A percentile compares a stretch with the other conserved stretches of the same genome.
Evolutionary conservation across 1,140 invertebrate genomes (phyloP).

Genomic region (Anagrus nilaparvatae): DNA sequence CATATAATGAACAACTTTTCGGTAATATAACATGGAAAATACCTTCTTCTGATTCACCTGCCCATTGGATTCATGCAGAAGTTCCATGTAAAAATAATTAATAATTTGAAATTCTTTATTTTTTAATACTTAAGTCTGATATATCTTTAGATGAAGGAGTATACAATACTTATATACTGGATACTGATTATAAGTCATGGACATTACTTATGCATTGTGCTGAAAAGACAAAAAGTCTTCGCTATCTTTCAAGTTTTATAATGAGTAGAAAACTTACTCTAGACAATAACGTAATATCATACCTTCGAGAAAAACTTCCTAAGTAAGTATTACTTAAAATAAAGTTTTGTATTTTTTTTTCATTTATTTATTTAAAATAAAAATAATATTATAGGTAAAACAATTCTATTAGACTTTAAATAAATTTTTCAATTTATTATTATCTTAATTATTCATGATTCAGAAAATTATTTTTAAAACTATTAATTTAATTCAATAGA

Average conservation of each 20-base stretch:
- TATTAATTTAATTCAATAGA: too few relatives aligned
- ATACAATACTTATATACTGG: conserved; percentile 77
- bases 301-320: conserved; percentile 50
- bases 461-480: too few relatives aligned
- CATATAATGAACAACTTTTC: conserved; percentile 61
- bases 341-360: too few relatives aligned
- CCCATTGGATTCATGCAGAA: conserved; percentile 77
- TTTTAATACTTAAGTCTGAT: too few relatives aligned
- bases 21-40: conserved; percentile 82
- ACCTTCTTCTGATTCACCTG: conserved; percentile 55
- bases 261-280: conserved; percentile 55
- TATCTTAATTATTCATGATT: too few relatives aligned
- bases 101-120: too few relatives aligned
- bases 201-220: conserved; percentile 73
- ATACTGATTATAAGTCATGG: conserved; percentile 74
- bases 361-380: too few relatives aligned
- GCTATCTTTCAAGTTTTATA: conserved; percentile 75
- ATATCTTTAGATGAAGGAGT: conserved; percentile 80
- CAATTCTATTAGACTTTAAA: too few relatives aligned
- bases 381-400: too few relatives aligned
- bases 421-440: too few relatives aligned
- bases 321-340: too few relatives aligned
- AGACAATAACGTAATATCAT: conserved; percentile 49
- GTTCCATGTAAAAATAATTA: conserved; percentile 71
- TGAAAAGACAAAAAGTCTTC: conserved; percentile 65